These are phyloP conservation scores for Acipenser ruthenus DNA, from an alignment of 2,797 vertebrate species.

Conservation along the genomic window DNA sequence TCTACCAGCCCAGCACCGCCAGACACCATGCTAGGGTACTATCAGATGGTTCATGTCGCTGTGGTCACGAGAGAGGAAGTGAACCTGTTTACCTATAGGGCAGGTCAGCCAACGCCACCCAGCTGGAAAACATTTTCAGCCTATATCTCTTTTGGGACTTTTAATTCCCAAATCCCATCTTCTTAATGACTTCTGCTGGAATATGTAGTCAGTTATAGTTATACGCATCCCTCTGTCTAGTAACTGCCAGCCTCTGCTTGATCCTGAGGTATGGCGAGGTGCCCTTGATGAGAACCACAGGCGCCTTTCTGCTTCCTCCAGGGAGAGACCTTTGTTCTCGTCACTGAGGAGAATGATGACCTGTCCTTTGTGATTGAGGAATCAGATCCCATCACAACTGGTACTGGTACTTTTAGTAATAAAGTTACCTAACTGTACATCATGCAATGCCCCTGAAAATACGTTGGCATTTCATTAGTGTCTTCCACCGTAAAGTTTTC, in stretches of 20 bases:
- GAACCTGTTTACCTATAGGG: background rate
- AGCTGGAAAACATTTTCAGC: conserved; percentile 9
- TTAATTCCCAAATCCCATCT: conserved; percentile 25
- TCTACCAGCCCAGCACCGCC: no score
- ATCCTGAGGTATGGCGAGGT: conserved; percentile 24
- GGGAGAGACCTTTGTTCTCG: conserved; percentile 30
- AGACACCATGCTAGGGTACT: no score
- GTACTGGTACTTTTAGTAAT: no score
- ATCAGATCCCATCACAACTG: conserved; percentile 33
- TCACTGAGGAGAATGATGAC: no score
- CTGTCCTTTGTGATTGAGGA: conserved; percentile 12
- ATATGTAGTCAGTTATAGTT: conserved; percentile 32
- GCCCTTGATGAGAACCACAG: conserved; percentile 25
- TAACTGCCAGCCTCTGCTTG: conserved; percentile 28
- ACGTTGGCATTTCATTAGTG: no score
- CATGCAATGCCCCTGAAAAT: no score
- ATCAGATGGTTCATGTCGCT: no score
- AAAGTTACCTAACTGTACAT: no score
- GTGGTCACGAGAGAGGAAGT: background rate
- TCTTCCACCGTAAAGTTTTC: no score
- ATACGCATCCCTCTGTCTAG: conserved; percentile 21
- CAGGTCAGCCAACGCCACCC: conserved; percentile 7
- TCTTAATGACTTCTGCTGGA: conserved; percentile 28
- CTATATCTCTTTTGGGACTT: conserved; percentile 6
- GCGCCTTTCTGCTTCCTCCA: conserved; percentile 26